These are phyloP conservation scores for Lepilemur ruficaudatus DNA, from an alignment of 2,797 vertebrate genomes.

Conservation along the genomic window DNA sequence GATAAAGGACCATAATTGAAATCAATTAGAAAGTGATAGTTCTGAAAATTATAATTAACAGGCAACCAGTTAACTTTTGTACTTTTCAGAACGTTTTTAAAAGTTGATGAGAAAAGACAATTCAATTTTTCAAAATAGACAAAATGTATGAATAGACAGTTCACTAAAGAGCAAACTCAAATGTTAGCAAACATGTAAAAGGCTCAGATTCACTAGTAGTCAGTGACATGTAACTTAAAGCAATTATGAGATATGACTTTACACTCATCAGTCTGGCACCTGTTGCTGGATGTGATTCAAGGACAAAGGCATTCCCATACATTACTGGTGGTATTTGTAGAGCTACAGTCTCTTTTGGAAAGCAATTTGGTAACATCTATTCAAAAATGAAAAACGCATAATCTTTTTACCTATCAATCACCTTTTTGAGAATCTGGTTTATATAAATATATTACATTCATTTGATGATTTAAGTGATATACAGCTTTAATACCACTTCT, in stretches of 20 bases:
- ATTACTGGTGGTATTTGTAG: not conserved
- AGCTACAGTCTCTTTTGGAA: constrained; percentile 22
- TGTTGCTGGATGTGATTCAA: constrained; percentile 55
- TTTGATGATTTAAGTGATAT: not conserved
- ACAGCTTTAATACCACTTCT: not conserved
- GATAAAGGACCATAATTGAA: not conserved
- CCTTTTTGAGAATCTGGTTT: constrained; percentile 13
- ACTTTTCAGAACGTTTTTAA: not conserved
- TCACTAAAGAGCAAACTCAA: not conserved
- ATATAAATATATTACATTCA: not conserved
- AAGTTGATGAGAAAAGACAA: not conserved
- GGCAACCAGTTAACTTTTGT: not conserved
- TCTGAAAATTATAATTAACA: constrained; percentile 5
- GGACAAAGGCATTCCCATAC: constrained; percentile 23
- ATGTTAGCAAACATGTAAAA: not conserved
- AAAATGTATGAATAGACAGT: not conserved
- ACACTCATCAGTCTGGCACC: constrained; percentile 31
- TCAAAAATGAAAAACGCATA: not conserved
- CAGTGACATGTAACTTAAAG: constrained; percentile 44
- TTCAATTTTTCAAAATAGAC: constrained; percentile 1
- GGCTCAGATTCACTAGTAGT: not conserved
- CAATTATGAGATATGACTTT: constrained; percentile 41
- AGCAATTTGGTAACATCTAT: constrained; percentile 28
- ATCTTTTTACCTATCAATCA: constrained; percentile 14
- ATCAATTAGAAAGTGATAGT: constrained; percentile 9